Base-by-base conservation (phyloP, 2,888 invertebrate species). In the Campopleginae sp. region DNA sequence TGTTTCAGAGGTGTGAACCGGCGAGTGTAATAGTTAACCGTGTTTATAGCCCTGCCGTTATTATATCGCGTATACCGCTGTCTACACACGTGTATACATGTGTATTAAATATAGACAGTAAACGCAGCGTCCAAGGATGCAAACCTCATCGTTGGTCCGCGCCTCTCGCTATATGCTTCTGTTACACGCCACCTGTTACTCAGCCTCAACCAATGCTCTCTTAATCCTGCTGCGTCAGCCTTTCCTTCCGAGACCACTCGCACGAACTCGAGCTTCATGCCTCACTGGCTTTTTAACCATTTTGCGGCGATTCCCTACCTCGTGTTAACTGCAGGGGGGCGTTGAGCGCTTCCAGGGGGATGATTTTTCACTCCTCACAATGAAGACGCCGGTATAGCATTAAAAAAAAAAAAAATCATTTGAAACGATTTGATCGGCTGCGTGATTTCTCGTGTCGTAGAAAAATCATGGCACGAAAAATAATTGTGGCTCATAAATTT, bases 171-270 rank as follows among this genome's bases (percentile, higher is more conserved):
- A 23, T 23, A 23, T 6, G 58, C 19, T 71, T 44, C 74, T 42
- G 51, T 77, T 63, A 81, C 68, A 83, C 89, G 84, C 90, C 91
- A 91, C 90, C 91, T 91, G 91, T 91, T 91, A 91, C 90, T 89
- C 87, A 71, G 44, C 17, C 42, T 79, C n/a, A 14, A 80, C 80
- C 66, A 76, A 82, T 79, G 70, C 66, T 66, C 70, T 31, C 72
- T 84, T 87, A 86, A 89, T 89, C 87, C 83, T 86, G 86, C 86
- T 84, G 80, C 83, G 81, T 87, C 86, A 86, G 84, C 86, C 80
- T 78, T 68, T 42, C 61, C 75, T 85, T 58, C 31, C 76, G 33
- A 79, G 61, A 83, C 78, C 74, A 70, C 83, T 38, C 68, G 51
- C 17, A 74, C 51, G 46, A 61, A 27, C 48, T 63, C 31, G 17